Conservation (phyloP, 2,888 invertebrate species). For the Gymnosoma rotundatum region DNA sequence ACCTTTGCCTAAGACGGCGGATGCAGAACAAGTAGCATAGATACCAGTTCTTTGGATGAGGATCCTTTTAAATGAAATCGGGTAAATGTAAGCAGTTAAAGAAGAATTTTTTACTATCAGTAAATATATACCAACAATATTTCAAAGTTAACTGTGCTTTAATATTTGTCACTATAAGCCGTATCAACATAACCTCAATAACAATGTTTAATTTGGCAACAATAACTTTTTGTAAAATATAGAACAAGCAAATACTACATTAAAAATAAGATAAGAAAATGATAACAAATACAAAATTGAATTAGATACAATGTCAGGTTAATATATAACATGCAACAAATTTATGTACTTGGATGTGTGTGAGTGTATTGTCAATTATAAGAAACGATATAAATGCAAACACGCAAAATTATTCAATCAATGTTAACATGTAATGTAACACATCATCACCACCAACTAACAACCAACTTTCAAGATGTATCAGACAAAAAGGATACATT, state of each 20-base stretch:
- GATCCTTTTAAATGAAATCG: no score
- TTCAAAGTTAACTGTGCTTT: no score
- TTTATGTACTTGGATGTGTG: background rate
- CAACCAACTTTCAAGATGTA: background rate
- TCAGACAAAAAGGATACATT: slow-evolving; percentile 14
- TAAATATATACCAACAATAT: no score
- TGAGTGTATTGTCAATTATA: no score
- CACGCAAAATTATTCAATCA: slow-evolving; percentile 67
- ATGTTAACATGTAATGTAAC: slow-evolving; percentile 58
- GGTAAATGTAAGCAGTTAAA: no score
- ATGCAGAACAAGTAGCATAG: no score
- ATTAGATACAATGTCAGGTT: slow-evolving; percentile 39
- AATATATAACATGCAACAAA: slow-evolving; percentile 5
- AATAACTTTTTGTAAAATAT: slow-evolving; percentile 21
- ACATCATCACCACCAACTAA: slow-evolving; percentile 39
- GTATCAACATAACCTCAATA: slow-evolving; percentile 17
- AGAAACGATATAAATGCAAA: slow-evolving; percentile 15
- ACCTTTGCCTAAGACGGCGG: no score
- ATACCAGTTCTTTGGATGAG: no score
- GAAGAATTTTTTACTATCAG: no score
- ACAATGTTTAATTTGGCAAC: slow-evolving; percentile 23
- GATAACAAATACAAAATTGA: slow-evolving; percentile 16
- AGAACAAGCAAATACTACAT: slow-evolving; percentile 16
- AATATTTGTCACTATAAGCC: no score
- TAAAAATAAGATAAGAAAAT: background rate